Evolutionary conservation across 2,797 vertebrate genomes (phyloP).

Genomic region (Bradypus variegatus): DNA sequence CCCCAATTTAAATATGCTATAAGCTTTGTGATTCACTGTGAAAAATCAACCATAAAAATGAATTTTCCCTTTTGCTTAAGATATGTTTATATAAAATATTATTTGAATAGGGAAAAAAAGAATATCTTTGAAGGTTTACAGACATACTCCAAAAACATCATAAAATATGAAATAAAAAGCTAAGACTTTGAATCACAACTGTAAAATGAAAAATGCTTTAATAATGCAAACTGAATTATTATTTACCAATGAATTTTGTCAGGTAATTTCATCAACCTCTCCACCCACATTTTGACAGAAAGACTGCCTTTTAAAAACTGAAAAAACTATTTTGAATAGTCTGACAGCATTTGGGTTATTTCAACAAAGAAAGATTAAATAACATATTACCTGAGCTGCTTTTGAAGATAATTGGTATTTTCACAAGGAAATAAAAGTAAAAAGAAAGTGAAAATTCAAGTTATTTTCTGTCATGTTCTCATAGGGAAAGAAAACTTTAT

Average conservation of each 20-base stretch:
- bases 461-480: not conserved
- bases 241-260: conserved; percentile 57
- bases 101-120: conserved; percentile 24
- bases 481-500: not conserved
- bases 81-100: conserved; percentile 21
- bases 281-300: conserved; percentile 34
- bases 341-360: not conserved
- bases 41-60: conserved; percentile 40
- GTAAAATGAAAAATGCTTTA: conserved; percentile 44
- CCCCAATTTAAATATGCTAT: conserved; percentile 7
- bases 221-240: conserved; percentile 50
- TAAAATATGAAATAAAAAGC: conserved; percentile 30
- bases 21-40: not conserved
- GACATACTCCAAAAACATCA: not conserved
- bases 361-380: conserved; percentile 38
- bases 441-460: conserved; percentile 1
- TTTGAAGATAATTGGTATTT: conserved; percentile 43
- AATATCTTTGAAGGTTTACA: not conserved
- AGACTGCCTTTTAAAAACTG: not conserved
- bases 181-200: conserved; percentile 50
- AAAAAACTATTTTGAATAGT: conserved; percentile 42
- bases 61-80: conserved; percentile 38
- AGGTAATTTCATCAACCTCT: conserved; percentile 56
- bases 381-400: not conserved
- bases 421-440: not conserved